phyloP scores from a whole-genome alignment of 2,888 invertebrate species.

The Synanthedon tipuliformis region DNA sequence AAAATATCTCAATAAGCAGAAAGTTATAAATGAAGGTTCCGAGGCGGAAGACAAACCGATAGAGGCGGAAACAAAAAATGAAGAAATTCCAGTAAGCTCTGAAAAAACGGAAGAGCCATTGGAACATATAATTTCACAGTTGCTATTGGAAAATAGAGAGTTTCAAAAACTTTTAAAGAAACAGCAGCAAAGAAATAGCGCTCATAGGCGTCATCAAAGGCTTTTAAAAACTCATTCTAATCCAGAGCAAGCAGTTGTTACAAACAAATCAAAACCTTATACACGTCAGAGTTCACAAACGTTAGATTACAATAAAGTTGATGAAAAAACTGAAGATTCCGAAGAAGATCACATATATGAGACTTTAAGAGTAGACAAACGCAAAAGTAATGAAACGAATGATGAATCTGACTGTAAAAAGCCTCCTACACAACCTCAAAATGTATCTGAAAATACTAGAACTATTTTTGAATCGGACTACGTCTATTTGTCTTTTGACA shows the following conservation, averaged over 20 bases:
- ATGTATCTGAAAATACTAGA: constrained; percentile 27
- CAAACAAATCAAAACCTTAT: constrained; percentile 42
- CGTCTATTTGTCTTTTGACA: constrained; percentile 60
- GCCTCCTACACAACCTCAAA: constrained; percentile 48
- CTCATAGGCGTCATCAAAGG: constrained; percentile 67
- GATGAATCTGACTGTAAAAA: constrained; percentile 28
- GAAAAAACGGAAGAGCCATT: constrained; percentile 69
- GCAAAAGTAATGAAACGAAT: constrained; percentile 41
- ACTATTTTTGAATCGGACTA: constrained; percentile 58
- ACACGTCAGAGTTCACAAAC: constrained; percentile 48
- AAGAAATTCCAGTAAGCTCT: constrained; percentile 32
- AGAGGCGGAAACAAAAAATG: constrained; percentile 21
- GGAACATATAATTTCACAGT: constrained; percentile 84
- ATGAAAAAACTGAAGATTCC: constrained; percentile 22
- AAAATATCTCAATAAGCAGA: constrained; percentile 60
- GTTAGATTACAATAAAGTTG: constrained; percentile 19
- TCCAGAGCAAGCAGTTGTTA: constrained; percentile 58
- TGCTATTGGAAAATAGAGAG: constrained; percentile 85
- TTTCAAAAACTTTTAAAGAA: constrained; percentile 83
- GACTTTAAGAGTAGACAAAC: constrained; percentile 62
- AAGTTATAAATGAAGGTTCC: constrained; percentile 56
- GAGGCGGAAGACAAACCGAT: constrained; percentile 44
- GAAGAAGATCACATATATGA: constrained; percentile 73
- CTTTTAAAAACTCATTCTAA: constrained; percentile 65
- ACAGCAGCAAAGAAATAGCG: constrained; percentile 71